Evolutionary conservation across 2,888 invertebrate species (phyloP).

Genomic region (Charanyca ferruginea): DNA sequence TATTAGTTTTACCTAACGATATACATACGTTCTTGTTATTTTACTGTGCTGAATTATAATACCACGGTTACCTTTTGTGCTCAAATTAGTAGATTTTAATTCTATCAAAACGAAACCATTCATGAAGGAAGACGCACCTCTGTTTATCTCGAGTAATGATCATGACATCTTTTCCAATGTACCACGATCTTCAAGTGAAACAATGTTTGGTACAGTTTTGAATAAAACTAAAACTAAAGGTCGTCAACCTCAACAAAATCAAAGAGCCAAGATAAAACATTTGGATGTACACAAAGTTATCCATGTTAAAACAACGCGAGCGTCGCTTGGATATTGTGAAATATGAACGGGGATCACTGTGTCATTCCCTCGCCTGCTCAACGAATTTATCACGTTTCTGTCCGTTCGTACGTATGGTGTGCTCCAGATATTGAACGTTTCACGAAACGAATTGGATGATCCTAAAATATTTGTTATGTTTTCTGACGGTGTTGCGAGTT

Average conservation of each 20-base stretch:
- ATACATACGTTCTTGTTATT: slow-evolving; percentile 35
- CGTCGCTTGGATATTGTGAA: slow-evolving; percentile 81
- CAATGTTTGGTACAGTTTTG: not conserved
- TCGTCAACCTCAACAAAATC: slow-evolving; percentile 54
- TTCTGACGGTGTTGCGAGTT: slow-evolving; percentile 55
- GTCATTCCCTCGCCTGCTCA: slow-evolving; percentile 78
- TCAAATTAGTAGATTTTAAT: slow-evolving; percentile 19
- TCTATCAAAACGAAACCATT: not conserved
- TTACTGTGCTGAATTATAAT: slow-evolving; percentile 33
- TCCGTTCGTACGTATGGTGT: slow-evolving; percentile 74
- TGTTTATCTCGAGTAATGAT: not conserved
- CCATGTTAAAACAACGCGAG: slow-evolving; percentile 75
- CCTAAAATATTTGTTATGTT: slow-evolving; percentile 69
- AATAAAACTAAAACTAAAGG: slow-evolving; percentile 20
- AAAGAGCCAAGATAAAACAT: slow-evolving; percentile 59
- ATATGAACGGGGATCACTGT: slow-evolving; percentile 82
- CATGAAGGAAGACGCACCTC: not conserved
- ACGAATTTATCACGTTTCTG: slow-evolving; percentile 82
- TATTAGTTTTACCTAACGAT: slow-evolving; percentile 42
- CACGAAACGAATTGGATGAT: slow-evolving; percentile 68
- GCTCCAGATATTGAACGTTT: slow-evolving; percentile 68
- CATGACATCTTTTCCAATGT: not conserved
- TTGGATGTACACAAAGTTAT: slow-evolving; percentile 72
- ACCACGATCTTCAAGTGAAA: not conserved
- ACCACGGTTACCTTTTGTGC: slow-evolving; percentile 28